These are phyloP conservation scores for Pectinophora gossypiella DNA, from an alignment of 1,140 invertebrate species.

Conservation along the genomic window DNA sequence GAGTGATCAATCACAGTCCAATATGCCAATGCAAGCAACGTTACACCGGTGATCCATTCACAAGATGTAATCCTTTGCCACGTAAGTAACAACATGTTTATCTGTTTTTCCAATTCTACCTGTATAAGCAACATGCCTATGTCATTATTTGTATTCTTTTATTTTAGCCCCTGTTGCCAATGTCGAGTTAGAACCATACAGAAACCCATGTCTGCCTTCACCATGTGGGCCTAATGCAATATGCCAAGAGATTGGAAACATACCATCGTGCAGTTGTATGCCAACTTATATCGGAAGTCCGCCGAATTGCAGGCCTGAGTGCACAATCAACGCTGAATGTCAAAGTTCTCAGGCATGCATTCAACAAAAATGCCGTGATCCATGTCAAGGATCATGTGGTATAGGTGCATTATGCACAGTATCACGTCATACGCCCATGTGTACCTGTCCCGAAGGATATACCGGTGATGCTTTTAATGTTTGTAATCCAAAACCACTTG, in stretches of 20 bases:
- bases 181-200: slow-evolving; percentile 73
- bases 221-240: slow-evolving; percentile 84
- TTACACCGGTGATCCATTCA: slow-evolving; percentile 86
- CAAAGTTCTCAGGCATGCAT: slow-evolving; percentile 80
- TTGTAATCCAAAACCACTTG: slow-evolving; percentile 73
- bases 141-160: slow-evolving; percentile 6
- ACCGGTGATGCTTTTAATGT: slow-evolving; percentile 83
- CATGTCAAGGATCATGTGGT: slow-evolving; percentile 83
- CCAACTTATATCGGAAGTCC: slow-evolving; percentile 81
- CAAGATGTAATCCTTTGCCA: slow-evolving; percentile 76
- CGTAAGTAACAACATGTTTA: slow-evolving; percentile 63
- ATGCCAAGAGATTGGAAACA: slow-evolving; percentile 79
- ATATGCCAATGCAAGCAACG: slow-evolving; percentile 82
- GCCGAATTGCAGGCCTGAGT: slow-evolving; percentile 85
- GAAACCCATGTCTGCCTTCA: slow-evolving; percentile 83
- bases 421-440: slow-evolving; percentile 83
- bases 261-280: slow-evolving; percentile 82
- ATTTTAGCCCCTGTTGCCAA: slow-evolving; percentile 55
- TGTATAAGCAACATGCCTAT: not conserved
- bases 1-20: slow-evolving; percentile 82
- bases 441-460: slow-evolving; percentile 81
- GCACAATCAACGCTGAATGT: slow-evolving; percentile 84
- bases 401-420: slow-evolving; percentile 82
- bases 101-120: not conserved
- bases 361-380: slow-evolving; percentile 82